Base-by-base conservation (phyloP, 2,888 invertebrate species). In the Halictus quadricinctus region DNA sequence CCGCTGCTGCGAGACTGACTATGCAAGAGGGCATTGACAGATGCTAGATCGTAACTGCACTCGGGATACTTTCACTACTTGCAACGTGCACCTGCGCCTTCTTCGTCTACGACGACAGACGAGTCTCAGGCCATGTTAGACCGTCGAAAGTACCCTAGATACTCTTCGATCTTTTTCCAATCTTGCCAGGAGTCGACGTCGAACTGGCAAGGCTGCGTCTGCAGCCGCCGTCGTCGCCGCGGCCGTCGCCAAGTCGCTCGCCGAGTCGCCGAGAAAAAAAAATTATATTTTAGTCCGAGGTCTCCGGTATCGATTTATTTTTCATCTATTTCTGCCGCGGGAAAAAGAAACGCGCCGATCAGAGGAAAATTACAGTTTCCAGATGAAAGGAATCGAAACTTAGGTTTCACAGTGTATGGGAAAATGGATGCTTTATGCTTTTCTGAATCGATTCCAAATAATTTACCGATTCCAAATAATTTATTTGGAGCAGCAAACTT, bases 21-120 rank as follows among this genome's bases (percentile, higher is more conserved):
- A 87, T 85, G 87, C 85, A 87, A 89, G 89, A 90, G 91, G 91
- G 88, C 90, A 92, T 92, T 91, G 92, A 92, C 92, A 92, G 92
- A 91, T 91, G 91, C 89, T 54, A 91, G 88, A 92, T 92, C 89
- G 90, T 89, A 88, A 88, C 87, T 88, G 85, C 88, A 87, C 85
- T 81, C 69, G 69, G 88, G 84, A 88, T 92, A 90, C 91, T 91
- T 91, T 90, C 91, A 91, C 89, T 90, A 84, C 88, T 70, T 88
- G 86, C 88, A 90, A 90, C 86, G 88, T 89, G 86, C 90, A 89
- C 90, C 84, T 90, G 88, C 89, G 86, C 88, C 90, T 88, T 79
- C 86, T 87, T 90, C 90, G 86, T 84, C 86, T 82, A 74, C 73
- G 58, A 76, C 74, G 80, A 82, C 76, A 82, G 90, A 88, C 83